Evolutionary conservation across 2,797 vertebrate genomes (phyloP).

Genomic region (Trachurus trachurus): DNA sequence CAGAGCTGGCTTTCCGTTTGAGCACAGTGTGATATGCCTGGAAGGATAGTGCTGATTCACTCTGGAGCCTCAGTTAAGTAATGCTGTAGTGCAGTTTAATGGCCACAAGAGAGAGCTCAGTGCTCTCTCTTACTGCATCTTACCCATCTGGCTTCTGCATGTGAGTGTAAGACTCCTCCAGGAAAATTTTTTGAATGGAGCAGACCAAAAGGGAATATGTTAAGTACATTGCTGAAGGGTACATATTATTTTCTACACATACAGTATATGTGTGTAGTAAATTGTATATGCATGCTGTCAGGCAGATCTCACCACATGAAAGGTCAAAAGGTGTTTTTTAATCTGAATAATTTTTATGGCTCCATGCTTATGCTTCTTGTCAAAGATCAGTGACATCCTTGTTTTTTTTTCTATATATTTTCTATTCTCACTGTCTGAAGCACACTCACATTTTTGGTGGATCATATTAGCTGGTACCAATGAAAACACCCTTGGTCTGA

Average conservation of each 20-base stretch:
- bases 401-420: not conserved
- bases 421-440: not conserved
- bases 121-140: slow-evolving; percentile 44
- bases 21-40: slow-evolving; percentile 40
- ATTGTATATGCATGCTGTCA: not conserved
- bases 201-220: slow-evolving; percentile 27
- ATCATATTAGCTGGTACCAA: slow-evolving; percentile 48
- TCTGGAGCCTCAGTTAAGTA: slow-evolving; percentile 63
- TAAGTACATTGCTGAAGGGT: slow-evolving; percentile 32
- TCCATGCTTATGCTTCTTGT: slow-evolving; percentile 8
- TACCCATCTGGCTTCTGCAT: slow-evolving; percentile 24
- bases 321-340: not conserved
- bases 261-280: not conserved
- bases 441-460: slow-evolving; percentile 34
- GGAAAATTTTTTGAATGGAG: slow-evolving; percentile 53
- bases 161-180: slow-evolving; percentile 20
- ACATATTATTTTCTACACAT: slow-evolving; percentile 3
- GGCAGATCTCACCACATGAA: slow-evolving; percentile 1
- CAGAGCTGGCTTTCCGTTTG: slow-evolving; percentile 31
- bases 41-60: slow-evolving; percentile 83
- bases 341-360: too few species aligned
- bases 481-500: slow-evolving; percentile 53
- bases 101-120: slow-evolving; percentile 84
- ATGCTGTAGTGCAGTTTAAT: slow-evolving; percentile 70
- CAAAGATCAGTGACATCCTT: slow-evolving; percentile 10